phyloP scores from a whole-genome alignment of 2,113 vertebrate genomes.

The Pithys albifrons region DNA sequence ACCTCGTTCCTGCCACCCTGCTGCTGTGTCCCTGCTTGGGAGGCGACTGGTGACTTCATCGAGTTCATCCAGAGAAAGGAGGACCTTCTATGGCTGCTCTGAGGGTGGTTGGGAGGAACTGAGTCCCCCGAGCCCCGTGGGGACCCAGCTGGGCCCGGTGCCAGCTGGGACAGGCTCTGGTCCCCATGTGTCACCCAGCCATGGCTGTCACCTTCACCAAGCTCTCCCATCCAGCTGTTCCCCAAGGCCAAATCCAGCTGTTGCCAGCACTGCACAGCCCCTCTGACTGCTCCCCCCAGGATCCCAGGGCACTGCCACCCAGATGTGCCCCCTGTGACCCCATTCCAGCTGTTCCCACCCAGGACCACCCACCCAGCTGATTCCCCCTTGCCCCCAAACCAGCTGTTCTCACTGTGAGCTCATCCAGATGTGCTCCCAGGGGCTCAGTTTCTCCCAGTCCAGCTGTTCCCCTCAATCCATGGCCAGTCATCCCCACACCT shows the following conservation, averaged over 20 bases:
- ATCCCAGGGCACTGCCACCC: background rate
- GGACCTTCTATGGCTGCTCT: background rate
- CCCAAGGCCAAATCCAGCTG: background rate
- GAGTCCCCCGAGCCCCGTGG: fast-evolving
- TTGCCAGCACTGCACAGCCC: background rate
- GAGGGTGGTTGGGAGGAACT: fast-evolving
- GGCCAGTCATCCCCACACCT: background rate
- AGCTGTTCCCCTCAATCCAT: background rate
- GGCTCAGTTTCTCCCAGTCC: background rate
- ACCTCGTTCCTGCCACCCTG: constrained; percentile 10
- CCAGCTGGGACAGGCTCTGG: background rate
- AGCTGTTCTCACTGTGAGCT: background rate
- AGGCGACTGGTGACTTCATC: background rate
- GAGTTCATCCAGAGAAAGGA: background rate
- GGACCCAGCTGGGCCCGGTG: fast-evolving
- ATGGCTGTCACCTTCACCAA: fast-evolving
- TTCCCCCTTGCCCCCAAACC: background rate
- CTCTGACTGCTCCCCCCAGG: fast-evolving
- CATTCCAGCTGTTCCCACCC: background rate
- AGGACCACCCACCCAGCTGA: background rate
- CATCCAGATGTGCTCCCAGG: background rate
- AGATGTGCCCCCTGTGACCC: background rate
- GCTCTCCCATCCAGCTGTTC: background rate
- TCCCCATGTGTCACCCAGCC: background rate
- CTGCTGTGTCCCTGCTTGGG: background rate